These are phyloP conservation scores for Drosophila elegans DNA, from an alignment of 1,140 invertebrate genomes.

Conservation along the genomic window DNA sequence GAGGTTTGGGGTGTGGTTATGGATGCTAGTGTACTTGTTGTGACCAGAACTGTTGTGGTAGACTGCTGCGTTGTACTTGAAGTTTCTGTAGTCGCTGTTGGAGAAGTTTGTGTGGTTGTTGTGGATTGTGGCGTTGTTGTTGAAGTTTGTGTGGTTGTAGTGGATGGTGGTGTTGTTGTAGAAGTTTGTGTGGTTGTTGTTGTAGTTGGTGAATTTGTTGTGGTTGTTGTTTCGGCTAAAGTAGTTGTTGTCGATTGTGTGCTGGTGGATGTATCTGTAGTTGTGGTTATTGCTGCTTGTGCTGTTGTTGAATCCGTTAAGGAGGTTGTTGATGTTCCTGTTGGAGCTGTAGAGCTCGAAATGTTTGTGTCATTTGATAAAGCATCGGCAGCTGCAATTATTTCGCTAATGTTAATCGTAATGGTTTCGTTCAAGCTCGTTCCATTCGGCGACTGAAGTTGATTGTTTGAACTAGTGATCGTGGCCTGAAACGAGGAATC, in stretches of 20 bases:
- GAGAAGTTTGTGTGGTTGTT: not conserved
- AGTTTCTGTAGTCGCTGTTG: conserved; percentile 9
- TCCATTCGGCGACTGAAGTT: conserved; percentile 43
- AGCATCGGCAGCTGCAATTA: conserved; percentile 54
- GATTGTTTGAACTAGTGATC: conserved; percentile 62
- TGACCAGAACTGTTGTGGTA: not conserved
- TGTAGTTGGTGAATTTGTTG: not conserved
- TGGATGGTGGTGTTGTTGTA: not conserved
- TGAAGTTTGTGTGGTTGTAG: conserved; percentile 13
- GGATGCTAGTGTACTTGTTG: not conserved
- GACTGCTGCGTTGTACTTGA: conserved; percentile 8
- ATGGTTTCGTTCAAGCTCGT: conserved; percentile 60
- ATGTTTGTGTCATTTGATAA: conserved; percentile 8
- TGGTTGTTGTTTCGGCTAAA: not conserved
- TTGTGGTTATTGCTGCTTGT: not conserved
- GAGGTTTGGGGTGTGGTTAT: not conserved
- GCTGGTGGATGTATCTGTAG: conserved; percentile 3
- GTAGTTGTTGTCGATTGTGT: not conserved
- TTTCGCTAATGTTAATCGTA: conserved; percentile 65
- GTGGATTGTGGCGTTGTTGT: conserved; percentile 7
- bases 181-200: not conserved
- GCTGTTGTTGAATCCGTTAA: conserved; percentile 5
- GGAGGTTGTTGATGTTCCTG: conserved; percentile 9
- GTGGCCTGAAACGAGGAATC: conserved; percentile 63
- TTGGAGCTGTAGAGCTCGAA: conserved; percentile 1